phyloP scores from a whole-genome alignment of 2,888 invertebrate genomes.

The Scaptomyza reducta region DNA sequence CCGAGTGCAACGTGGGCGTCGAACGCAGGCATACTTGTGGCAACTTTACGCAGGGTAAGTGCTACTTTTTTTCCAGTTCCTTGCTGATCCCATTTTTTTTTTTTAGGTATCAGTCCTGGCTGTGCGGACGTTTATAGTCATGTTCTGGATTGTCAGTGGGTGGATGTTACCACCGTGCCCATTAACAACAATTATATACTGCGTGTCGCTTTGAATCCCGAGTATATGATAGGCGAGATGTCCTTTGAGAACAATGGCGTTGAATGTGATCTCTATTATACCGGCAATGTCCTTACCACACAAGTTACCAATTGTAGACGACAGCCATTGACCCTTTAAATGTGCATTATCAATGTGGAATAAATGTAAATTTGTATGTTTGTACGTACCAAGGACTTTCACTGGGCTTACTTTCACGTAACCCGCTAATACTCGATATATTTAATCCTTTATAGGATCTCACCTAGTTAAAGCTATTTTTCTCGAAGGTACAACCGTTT shows the following conservation, averaged over 20 bases:
- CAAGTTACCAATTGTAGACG: constrained; percentile 64
- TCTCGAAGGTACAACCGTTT: not conserved
- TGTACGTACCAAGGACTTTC: not conserved
- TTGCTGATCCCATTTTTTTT: not conserved
- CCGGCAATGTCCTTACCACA: constrained; percentile 68
- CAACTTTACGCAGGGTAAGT: constrained; percentile 76
- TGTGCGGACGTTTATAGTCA: constrained; percentile 75
- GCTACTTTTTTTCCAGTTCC: too few relatives aligned
- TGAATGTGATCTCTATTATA: constrained; percentile 74
- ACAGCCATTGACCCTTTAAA: constrained; percentile 53
- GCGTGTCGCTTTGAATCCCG: constrained; percentile 78
- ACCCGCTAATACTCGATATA: not conserved
- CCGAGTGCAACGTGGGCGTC: constrained; percentile 65
- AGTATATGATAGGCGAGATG: constrained; percentile 76
- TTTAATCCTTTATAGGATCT: too few relatives aligned
- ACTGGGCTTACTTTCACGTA: not conserved
- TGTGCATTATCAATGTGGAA: not conserved
- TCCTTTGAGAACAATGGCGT: constrained; percentile 80
- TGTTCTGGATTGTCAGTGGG: constrained; percentile 80
- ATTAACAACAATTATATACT: constrained; percentile 68
- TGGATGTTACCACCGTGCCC: constrained; percentile 78
- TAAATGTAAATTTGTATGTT: not conserved
- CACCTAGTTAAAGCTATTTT: too few relatives aligned
- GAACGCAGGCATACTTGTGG: constrained; percentile 67
- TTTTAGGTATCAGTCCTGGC: constrained; percentile 74